These are phyloP conservation scores for Cerastis leucographa DNA, from an alignment of 2,888 invertebrate species.

Conservation along the genomic window DNA sequence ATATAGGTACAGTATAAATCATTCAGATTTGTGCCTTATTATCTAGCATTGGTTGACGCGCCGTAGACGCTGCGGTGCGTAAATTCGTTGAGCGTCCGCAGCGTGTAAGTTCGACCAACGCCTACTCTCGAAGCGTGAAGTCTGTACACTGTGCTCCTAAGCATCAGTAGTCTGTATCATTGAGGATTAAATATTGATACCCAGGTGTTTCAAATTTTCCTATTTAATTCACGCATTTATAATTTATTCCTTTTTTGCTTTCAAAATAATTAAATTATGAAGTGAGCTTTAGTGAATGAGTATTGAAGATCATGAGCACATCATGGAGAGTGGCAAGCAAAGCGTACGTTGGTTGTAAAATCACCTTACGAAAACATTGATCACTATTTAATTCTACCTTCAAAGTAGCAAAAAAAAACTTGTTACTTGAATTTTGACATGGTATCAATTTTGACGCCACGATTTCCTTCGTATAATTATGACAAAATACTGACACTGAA, in stretches of 20 bases:
- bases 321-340: constrained; percentile 52
- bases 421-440: neutral
- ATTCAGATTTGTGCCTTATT: neutral
- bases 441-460: neutral
- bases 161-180: neutral
- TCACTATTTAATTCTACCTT: neutral
- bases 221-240: neutral
- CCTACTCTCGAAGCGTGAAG: neutral
- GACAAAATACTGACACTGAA: constrained; percentile 1
- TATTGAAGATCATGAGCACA: constrained; percentile 18
- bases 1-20: constrained; percentile 25
- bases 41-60: neutral
- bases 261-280: neutral
- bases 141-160: constrained; percentile 1
- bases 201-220: constrained; percentile 1
- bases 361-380: constrained; percentile 23
- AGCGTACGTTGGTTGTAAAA: constrained; percentile 35
- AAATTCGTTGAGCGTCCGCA: neutral
- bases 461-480: neutral
- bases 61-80: neutral
- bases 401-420: neutral
- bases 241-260: neutral
- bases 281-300: constrained; percentile 42
- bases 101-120: neutral
- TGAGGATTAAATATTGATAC: neutral